Base-by-base conservation (phyloP, 2,797 vertebrate species). In the Mareca penelope region DNA sequence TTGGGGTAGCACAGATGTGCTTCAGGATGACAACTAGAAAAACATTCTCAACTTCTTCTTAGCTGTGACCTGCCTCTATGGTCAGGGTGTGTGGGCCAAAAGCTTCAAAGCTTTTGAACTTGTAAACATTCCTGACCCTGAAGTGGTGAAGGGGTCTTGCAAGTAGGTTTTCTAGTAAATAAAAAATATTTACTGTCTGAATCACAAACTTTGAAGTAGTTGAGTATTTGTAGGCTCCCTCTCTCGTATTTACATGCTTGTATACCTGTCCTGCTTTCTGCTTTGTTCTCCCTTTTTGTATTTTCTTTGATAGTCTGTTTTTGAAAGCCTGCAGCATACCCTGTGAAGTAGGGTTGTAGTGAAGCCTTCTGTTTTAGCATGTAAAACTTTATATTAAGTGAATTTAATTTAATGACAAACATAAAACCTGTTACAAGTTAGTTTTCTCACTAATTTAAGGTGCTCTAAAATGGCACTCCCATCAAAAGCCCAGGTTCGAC, bases 401-500 rank as follows among this genome's bases (percentile, higher is more conserved):
- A 9, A 13, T 2, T 37, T 14, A 35, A 52, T 9, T 59, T 9
- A n/a, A 8, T 1, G 39, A 42, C 39, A 29, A 63, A 42, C 19
- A 3, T 29, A 64, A 42, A 42, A 21, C 18, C 39, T 64, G 39
- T 31, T 31, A 64, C 12, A 42, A 33, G 75, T 33, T 52, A 7
- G 0, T 39, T 85, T 17, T 39, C 67, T 63, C 48, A 6, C 48
- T 56, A 0, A 0, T 4, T 8, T 8, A 2, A 63, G 8, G 24
- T 28, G 15, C 72, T 57, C 56, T 40, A 3, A 9, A 11, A 4
- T 2, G 53, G 48, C 79, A 40, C 21, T 11, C 55, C 55, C 40
- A 2, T 7, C 37, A 35, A 31, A 57, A 42, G 42, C 39, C 44
- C 48, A 52, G 60, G 5, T 21, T 19, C 48, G 60, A 3, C 33